Evolutionary conservation across 2,113 vertebrate species (phyloP).

Genomic region (Anser cygnoides): DNA sequence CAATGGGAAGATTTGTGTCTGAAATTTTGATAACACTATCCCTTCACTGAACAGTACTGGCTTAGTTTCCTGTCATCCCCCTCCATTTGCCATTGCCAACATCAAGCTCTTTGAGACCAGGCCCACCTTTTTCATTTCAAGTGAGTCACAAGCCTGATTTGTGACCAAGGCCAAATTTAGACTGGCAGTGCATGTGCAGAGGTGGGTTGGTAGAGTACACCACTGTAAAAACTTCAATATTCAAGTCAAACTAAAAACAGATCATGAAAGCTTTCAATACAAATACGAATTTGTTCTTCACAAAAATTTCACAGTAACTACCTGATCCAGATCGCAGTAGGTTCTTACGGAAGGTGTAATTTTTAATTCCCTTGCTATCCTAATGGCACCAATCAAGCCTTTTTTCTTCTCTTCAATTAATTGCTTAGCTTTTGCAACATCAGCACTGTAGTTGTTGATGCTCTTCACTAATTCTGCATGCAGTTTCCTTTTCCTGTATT

Average conservation of each 20-base stretch:
- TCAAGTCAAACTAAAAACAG: not conserved
- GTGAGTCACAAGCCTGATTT: not conserved
- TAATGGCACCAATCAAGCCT: slow-evolving; percentile 77
- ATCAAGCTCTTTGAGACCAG: not conserved
- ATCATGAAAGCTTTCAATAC: not conserved
- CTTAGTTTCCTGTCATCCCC: not conserved
- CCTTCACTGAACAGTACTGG: not conserved
- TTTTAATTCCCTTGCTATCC: slow-evolving; percentile 80
- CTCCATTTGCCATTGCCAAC: not conserved
- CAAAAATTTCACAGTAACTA: slow-evolving; percentile 41
- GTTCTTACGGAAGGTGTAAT: slow-evolving; percentile 69
- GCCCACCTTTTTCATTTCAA: not conserved
- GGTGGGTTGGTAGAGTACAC: not conserved
- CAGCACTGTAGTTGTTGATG: slow-evolving; percentile 64
- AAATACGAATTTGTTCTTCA: not conserved
- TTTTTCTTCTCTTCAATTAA: slow-evolving; percentile 76
- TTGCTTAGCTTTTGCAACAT: slow-evolving; percentile 59
- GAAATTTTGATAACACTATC: not conserved
- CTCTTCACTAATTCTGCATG: slow-evolving; percentile 69
- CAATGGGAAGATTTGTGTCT: not conserved
- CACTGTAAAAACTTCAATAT: not conserved
- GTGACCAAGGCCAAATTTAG: not conserved
- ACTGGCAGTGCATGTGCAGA: fast-evolving
- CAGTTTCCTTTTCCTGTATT: slow-evolving; percentile 77
- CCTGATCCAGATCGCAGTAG: slow-evolving; percentile 74